Conservation (phyloP, 2,888 invertebrate species). For the Phaedon cochleariae region DNA sequence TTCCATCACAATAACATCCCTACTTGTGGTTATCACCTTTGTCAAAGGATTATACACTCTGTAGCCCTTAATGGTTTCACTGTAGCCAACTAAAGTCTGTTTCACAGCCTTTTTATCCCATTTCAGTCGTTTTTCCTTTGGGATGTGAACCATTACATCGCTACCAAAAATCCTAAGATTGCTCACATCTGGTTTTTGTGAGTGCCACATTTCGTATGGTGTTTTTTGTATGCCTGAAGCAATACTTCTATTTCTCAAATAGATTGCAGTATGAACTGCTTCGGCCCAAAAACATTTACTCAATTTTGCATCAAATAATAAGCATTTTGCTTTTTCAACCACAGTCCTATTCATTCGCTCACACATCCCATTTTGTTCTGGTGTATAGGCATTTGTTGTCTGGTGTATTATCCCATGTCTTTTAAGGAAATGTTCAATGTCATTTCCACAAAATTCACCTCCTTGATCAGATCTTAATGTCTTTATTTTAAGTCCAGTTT, state of each 20-base stretch:
- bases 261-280: slow-evolving; percentile 44
- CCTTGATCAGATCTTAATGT: slow-evolving; percentile 31
- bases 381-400: slow-evolving; percentile 13
- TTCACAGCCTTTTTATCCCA: slow-evolving; percentile 50
- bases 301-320: slow-evolving; percentile 45
- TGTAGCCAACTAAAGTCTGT: slow-evolving; percentile 52
- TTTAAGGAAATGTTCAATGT: slow-evolving; percentile 10
- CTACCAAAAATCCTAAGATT: slow-evolving; percentile 55
- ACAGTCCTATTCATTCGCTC: slow-evolving; percentile 45
- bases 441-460: slow-evolving; percentile 20
- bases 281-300: slow-evolving; percentile 47
- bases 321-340: slow-evolving; percentile 45
- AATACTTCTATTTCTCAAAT: slow-evolving; percentile 25
- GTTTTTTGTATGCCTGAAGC: slow-evolving; percentile 40
- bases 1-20: slow-evolving; percentile 3
- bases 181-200: slow-evolving; percentile 50
- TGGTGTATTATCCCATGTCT: slow-evolving; percentile 19
- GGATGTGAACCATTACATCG: slow-evolving; percentile 48
- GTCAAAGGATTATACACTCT: background rate
- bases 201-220: slow-evolving; percentile 42
- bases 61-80: slow-evolving; percentile 39
- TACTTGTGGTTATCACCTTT: background rate
- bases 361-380: slow-evolving; percentile 33
- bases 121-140: slow-evolving; percentile 49
- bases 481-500: slow-evolving; percentile 27